Conservation (phyloP, 2,888 invertebrate genomes). For the Erynnis tages region DNA sequence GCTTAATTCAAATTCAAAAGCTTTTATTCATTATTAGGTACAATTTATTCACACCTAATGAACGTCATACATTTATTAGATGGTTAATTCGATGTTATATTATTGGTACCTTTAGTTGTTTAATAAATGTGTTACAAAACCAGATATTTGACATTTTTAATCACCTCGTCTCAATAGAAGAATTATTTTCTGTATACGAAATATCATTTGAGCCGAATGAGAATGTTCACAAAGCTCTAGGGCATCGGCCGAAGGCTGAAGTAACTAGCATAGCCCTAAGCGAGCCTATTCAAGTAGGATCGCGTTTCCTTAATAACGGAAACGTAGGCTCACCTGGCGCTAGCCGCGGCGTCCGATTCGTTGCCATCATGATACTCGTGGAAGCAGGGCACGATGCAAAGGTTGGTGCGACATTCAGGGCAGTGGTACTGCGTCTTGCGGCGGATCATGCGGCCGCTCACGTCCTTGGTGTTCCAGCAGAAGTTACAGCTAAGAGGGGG, state of each 20-base stretch:
- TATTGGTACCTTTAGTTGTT: no score
- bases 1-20: no score
- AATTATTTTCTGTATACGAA: background rate
- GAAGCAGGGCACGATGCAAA: conserved; percentile 95
- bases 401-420: conserved; percentile 93
- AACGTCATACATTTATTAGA: no score
- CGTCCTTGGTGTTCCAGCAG: conserved; percentile 95
- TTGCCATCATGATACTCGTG: conserved; percentile 89
- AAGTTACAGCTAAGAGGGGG: conserved; percentile 94
- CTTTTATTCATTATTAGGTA: no score
- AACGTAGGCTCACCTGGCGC: conserved; percentile 38
- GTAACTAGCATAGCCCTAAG: background rate
- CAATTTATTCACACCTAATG: no score
- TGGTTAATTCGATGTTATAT: no score
- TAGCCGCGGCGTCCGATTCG: conserved; percentile 41
- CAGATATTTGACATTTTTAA: no score
- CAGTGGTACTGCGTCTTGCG: conserved; percentile 95
- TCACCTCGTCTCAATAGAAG: no score
- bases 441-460: conserved; percentile 89
- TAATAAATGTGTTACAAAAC: no score
- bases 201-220: background rate
- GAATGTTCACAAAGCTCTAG: background rate
- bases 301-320: conserved; percentile 18
- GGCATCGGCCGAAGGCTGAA: background rate
- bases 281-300: conserved; percentile 4